Evolutionary conservation across 2,113 vertebrate species (phyloP), one percentile per base, ranked within the genome.

Genomic region (Onychostoma macrolepis): DNA sequence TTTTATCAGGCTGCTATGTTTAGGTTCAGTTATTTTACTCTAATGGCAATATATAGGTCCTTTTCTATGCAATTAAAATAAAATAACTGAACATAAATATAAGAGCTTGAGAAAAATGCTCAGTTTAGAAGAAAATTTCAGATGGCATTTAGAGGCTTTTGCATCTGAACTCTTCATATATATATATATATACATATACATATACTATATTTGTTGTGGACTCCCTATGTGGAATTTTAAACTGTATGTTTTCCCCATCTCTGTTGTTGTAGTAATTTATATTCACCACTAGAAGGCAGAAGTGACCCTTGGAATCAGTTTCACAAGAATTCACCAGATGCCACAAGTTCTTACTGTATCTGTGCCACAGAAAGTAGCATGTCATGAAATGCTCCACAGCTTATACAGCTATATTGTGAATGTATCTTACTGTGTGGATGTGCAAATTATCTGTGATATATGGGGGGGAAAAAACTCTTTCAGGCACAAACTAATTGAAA

Each of bases 261-360:
- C 30, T 80, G 58, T 21, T 83, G 38, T 53, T 83, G 80, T 83
- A 71, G 80, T 48, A n/a, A 17, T 1, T 36, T 24, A 71, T 3
- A 71, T 30, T 19, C 6, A 30, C 80, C 80, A 83, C 80, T 83
- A 83, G 80, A 83, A 33, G 1, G 43, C 80, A 50, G 63, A 15
- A 33, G 13, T 15, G 63, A 9, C 11, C 28, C 7, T 81, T 45
- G 13, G 15, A 63, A 81, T 21, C n/a, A 3, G 4, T n/a, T 69
- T 19, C 12, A 4, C 12, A 1, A 10, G 21, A 53, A 72, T 33
- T 24, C 6, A 15, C 75, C 7, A 50, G 45, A 30, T 48, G 45
- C 26, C 48, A 21, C 13, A 78, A 28, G 1, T 53, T 10, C 69
- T 24, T 36, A 36, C 21, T 12, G 19, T 78, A 78, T 26, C 24